Conservation (phyloP, 2,113 vertebrate genomes). For the Periophthalmus modestus region DNA sequence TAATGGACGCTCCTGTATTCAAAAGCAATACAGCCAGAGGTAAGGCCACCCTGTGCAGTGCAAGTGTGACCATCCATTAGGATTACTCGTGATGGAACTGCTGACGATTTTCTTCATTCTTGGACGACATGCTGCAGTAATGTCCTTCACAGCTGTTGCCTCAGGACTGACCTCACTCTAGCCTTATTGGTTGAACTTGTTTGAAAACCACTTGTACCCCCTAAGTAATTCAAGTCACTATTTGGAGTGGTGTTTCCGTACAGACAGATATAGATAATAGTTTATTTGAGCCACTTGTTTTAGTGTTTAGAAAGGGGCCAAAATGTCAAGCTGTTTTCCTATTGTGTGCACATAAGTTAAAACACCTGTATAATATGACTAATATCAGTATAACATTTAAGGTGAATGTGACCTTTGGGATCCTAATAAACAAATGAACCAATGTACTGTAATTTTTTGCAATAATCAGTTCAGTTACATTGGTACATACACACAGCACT, state of each 20-base stretch:
- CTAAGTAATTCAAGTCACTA: constrained; percentile 11
- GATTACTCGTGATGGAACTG: background rate
- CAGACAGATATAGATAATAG: background rate
- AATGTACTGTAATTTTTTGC: background rate
- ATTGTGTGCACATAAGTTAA: no score
- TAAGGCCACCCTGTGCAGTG: constrained; percentile 57
- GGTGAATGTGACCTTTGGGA: no score
- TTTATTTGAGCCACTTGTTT: background rate
- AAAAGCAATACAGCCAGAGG: constrained; percentile 95
- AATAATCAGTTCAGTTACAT: background rate
- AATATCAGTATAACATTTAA: no score
- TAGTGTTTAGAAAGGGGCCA: no score
- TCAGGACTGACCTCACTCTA: constrained; percentile 17
- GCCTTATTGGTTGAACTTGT: constrained; percentile 3
- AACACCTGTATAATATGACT: no score
- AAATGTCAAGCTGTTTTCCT: background rate
- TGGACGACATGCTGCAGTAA: background rate
- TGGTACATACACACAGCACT: background rate
- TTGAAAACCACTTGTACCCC: background rate
- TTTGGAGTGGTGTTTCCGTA: constrained; percentile 2
- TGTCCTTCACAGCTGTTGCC: constrained; percentile 27
- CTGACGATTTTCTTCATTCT: background rate
- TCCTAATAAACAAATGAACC: no score
- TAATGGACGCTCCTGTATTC: constrained; percentile 94
- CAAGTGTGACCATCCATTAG: background rate